A percentile compares a stretch with the other conserved stretches of the same genome.
Evolutionary conservation across 2,888 invertebrate genomes (phyloP).

Genomic region (Pandemis cinnamomeana): DNA sequence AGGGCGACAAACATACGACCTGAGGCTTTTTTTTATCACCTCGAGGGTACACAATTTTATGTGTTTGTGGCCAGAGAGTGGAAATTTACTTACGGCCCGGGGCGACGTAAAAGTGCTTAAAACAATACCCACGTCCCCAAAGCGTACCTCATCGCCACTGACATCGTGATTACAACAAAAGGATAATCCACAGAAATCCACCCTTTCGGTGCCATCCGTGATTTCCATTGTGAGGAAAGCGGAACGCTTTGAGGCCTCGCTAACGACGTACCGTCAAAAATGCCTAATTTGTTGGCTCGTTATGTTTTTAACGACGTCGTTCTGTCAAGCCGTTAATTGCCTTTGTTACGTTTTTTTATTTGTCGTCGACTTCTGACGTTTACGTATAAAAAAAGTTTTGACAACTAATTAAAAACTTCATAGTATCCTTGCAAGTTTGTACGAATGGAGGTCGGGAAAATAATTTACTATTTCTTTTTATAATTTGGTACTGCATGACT

Average conservation of each 20-base stretch:
- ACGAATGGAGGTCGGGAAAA: no score
- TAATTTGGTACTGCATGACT: no score
- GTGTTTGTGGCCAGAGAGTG: no score
- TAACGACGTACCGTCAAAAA: conserved; percentile 32
- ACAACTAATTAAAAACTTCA: not conserved
- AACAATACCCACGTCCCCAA: conserved; percentile 25
- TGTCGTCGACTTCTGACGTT: conserved; percentile 10
- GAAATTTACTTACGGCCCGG: no score
- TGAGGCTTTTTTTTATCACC: no score
- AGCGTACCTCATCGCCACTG: conserved; percentile 47
- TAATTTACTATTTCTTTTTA: no score
- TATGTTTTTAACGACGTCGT: conserved; percentile 38
- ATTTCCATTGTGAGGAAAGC: conserved; percentile 37
- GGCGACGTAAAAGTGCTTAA: no score
- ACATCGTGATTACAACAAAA: conserved; percentile 50
- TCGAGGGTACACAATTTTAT: no score
- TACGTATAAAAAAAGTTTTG: not conserved
- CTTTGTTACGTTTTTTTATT: conserved; percentile 25
- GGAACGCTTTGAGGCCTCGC: conserved; percentile 32
- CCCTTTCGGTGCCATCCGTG: conserved; percentile 42
- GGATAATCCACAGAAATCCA: conserved; percentile 51
- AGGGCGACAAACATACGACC: no score
- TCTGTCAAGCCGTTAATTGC: conserved; percentile 34
- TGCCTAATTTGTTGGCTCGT: conserved; percentile 42
- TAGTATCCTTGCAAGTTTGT: no score